These are phyloP conservation scores for Drosophila nr. perissopoda DNA, from an alignment of 2,888 invertebrate species.

Conservation along the genomic window DNA sequence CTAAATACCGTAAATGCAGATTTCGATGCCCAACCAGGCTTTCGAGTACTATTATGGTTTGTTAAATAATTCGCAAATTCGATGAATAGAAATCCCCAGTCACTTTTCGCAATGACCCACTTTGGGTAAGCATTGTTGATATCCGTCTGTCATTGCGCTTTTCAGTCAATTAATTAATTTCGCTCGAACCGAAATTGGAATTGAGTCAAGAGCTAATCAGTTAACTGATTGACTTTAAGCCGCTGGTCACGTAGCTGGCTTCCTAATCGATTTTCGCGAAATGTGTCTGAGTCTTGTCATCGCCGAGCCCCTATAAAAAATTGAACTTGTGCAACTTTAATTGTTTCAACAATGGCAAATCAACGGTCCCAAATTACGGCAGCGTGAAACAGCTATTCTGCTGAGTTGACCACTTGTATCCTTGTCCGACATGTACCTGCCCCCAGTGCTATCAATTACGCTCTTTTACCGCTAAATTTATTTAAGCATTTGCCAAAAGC, in stretches of 20 bases:
- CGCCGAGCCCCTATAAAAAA: background rate
- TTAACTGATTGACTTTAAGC: slow-evolving; percentile 58
- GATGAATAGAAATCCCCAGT: background rate
- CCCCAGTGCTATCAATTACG: background rate
- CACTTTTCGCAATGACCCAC: background rate
- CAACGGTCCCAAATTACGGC: slow-evolving; percentile 27
- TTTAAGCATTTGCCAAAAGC: background rate
- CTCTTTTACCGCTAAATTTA: background rate
- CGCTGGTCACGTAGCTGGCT: slow-evolving; percentile 42
- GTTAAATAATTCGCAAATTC: background rate
- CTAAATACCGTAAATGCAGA: background rate
- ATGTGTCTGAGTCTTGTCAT: slow-evolving; percentile 26
- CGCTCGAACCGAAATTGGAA: slow-evolving; percentile 16
- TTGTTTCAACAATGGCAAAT: slow-evolving; percentile 41
- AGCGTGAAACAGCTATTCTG: slow-evolving; percentile 52
- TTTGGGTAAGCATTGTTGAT: background rate
- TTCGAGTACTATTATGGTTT: background rate
- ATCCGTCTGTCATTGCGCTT: slow-evolving; percentile 11
- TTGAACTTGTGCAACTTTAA: slow-evolving; percentile 40
- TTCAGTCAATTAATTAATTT: slow-evolving; percentile 21
- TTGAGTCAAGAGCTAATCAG: slow-evolving; percentile 54
- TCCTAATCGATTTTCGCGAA: slow-evolving; percentile 8
- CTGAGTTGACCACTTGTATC: slow-evolving; percentile 16
- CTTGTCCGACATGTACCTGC: slow-evolving; percentile 8
- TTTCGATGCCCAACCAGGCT: background rate